Conservation (phyloP, 2,113 vertebrate genomes). For the Scophthalmus maximus region DNA sequence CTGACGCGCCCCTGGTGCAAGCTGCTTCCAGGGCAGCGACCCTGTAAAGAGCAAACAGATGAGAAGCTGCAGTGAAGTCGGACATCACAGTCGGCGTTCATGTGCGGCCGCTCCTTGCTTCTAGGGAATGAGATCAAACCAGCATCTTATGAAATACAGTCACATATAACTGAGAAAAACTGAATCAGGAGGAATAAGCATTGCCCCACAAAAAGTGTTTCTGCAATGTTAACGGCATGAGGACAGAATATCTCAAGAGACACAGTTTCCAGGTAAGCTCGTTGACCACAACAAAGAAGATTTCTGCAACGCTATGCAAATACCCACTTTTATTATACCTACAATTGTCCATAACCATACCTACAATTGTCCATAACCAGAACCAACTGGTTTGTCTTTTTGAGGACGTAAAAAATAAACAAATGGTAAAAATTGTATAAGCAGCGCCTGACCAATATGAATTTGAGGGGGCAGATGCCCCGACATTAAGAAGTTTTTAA, state of each 20-base stretch:
- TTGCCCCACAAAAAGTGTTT: not conserved
- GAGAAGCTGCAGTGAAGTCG: not conserved
- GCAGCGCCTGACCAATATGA: no score
- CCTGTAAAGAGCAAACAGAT: slow-evolving; percentile 64
- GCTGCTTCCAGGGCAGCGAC: slow-evolving; percentile 71
- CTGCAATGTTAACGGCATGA: not conserved
- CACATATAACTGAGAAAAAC: not conserved
- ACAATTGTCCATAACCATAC: no score
- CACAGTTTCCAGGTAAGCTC: no score
- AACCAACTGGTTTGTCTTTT: no score
- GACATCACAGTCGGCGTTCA: not conserved
- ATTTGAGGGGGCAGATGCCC: no score
- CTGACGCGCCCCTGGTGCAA: slow-evolving; percentile 32
- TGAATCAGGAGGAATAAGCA: not conserved
- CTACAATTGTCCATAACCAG: no score
- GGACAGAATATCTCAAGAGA: not conserved
- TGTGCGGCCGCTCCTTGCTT: not conserved
- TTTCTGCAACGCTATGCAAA: no score
- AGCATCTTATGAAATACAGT: not conserved
- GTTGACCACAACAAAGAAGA: no score
- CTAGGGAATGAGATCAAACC: not conserved
- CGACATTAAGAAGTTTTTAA: no score
- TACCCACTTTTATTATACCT: no score
- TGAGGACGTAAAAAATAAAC: no score
- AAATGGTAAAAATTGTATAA: no score